Evolutionary conservation across 2,888 invertebrate species (phyloP).

Genomic region (Amblyjoppa fuscipennis): DNA sequence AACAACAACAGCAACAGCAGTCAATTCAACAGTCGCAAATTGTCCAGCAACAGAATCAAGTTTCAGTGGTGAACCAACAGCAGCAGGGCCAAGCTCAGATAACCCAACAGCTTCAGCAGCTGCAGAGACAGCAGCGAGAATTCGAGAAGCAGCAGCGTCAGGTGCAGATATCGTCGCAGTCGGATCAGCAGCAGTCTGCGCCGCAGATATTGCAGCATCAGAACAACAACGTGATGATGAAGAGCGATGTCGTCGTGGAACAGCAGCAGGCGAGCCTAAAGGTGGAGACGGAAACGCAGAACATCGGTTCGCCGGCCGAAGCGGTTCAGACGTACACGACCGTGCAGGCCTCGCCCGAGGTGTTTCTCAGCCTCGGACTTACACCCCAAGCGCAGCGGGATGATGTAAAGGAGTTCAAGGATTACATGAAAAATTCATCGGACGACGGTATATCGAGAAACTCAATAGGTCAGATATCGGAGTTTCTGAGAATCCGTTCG

Average conservation of each 20-base stretch:
- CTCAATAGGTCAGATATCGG: constrained; percentile 83
- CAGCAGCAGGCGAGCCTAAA: constrained; percentile 80
- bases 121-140: constrained; percentile 77
- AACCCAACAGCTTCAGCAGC: constrained; percentile 77
- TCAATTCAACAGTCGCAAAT: constrained; percentile 71
- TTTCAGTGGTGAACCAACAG: constrained; percentile 79
- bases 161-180: constrained; percentile 75
- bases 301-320: constrained; percentile 77
- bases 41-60: constrained; percentile 75
- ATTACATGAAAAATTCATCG: constrained; percentile 76
- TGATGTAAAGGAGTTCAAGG: constrained; percentile 81
- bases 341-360: constrained; percentile 81
- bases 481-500: constrained; percentile 82
- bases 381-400: constrained; percentile 78
- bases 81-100: constrained; percentile 82
- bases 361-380: constrained; percentile 82
- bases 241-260: constrained; percentile 76
- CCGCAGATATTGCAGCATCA: constrained; percentile 74
- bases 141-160: constrained; percentile 79
- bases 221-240: constrained; percentile 80
- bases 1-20: constrained; percentile 76
- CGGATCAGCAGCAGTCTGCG: constrained; percentile 75
- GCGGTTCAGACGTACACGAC: constrained; percentile 81
- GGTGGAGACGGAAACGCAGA: constrained; percentile 77
- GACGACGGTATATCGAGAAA: constrained; percentile 81